These are phyloP conservation scores for Sparidentex hasta DNA, from an alignment of 2,797 vertebrate species.

Conservation along the genomic window DNA sequence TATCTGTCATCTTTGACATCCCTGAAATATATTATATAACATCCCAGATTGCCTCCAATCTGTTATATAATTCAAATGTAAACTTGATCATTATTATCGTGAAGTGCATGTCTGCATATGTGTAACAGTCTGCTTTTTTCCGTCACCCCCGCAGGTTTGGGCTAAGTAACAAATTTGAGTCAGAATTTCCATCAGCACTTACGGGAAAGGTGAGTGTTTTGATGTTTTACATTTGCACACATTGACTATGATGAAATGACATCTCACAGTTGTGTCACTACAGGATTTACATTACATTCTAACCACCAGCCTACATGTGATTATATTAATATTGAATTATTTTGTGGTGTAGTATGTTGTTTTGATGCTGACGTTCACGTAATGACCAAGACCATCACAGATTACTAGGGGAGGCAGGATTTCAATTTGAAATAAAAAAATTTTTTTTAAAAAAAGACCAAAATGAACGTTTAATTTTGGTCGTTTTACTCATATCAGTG, in stretches of 20 bases:
- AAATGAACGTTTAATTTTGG: no score
- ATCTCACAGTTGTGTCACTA: background rate
- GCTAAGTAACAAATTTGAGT: conserved; percentile 99
- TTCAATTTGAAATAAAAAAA: no score
- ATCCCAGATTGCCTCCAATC: background rate
- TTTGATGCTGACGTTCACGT: background rate
- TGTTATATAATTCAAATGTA: background rate
- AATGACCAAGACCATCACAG: background rate
- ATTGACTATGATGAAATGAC: background rate
- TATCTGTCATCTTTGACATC: background rate
- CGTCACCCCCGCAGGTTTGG: conserved; percentile 89
- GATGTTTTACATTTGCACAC: background rate
- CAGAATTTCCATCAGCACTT: conserved; percentile 97
- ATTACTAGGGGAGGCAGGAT: no score
- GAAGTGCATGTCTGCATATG: background rate
- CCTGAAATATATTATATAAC: background rate
- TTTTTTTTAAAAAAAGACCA: no score
- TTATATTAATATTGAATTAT: background rate
- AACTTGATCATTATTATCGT: background rate
- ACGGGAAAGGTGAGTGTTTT: conserved; percentile 94
- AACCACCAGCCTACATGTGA: background rate
- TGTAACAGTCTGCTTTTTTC: background rate
- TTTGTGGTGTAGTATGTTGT: background rate
- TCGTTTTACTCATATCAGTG: no score
- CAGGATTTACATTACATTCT: background rate